phyloP scores from a whole-genome alignment of 2,113 vertebrate species.

The Amblyopsis rosae region DNA sequence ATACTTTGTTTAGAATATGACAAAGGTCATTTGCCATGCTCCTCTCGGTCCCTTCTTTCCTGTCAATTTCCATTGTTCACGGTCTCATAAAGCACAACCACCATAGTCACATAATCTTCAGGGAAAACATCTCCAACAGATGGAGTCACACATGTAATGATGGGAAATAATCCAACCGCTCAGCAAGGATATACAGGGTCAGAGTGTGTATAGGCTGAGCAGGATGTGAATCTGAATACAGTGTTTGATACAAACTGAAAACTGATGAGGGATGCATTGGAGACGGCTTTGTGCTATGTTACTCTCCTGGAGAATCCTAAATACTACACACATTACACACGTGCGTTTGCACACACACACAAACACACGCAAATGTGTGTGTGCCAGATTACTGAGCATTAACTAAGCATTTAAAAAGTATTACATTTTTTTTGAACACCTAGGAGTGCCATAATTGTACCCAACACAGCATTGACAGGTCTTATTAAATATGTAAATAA shows the following conservation, averaged over 20 bases:
- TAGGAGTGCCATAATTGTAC: no score
- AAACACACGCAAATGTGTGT: not conserved
- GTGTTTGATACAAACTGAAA: conserved; percentile 6
- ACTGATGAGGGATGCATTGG: not conserved
- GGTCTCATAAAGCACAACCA: conserved; percentile 41
- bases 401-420: no score
- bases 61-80: conserved; percentile 50
- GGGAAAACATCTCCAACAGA: conserved; percentile 19
- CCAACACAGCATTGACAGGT: no score
- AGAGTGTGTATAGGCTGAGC: conserved; percentile 3
- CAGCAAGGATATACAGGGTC: conserved; percentile 21
- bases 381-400: no score
- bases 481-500: no score
- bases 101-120: conserved; percentile 28
- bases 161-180: conserved; percentile 20
- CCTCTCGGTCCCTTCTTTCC: conserved; percentile 41
- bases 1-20: conserved; percentile 6
- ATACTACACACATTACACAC: not conserved
- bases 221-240: conserved; percentile 1
- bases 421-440: no score
- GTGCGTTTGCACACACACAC: not conserved
- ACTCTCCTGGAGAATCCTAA: not conserved
- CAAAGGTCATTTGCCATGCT: conserved; percentile 26
- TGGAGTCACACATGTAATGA: conserved; percentile 21
- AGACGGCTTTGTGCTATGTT: not conserved